A percentile compares a stretch with the other conserved stretches of the same genome.
Evolutionary conservation across 2,888 invertebrate genomes (phyloP).

Genomic region (Lepidocyrtoides sp.): DNA sequence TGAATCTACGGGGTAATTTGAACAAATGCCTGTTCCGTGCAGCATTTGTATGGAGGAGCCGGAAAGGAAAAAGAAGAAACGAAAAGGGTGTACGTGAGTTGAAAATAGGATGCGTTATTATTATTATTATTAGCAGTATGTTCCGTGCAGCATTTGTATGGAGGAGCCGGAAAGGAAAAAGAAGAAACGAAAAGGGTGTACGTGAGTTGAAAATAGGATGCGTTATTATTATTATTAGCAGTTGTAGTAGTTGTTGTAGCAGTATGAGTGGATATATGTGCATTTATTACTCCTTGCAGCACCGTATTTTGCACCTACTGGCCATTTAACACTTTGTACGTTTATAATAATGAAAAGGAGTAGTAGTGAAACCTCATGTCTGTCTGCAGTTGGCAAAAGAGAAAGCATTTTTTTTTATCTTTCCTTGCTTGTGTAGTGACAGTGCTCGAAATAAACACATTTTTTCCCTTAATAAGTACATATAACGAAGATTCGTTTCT

Average conservation of each 20-base stretch:
- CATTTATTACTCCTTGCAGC: too few species aligned
- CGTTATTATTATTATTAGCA: not conserved
- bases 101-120: slow-evolving; percentile 56
- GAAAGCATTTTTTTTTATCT: not conserved
- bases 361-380: not conserved
- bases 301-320: too few species aligned
- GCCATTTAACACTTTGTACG: slow-evolving; percentile 26
- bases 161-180: slow-evolving; percentile 30
- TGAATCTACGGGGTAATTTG: slow-evolving; percentile 62
- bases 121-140: too few species aligned
- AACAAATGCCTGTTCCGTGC: slow-evolving; percentile 56
- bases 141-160: slow-evolving; percentile 57
- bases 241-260: not conserved
- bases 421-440: too few species aligned
- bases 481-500: too few species aligned
- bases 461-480: too few species aligned
- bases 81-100: slow-evolving; percentile 46
- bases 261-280: too few species aligned
- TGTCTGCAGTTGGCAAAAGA: not conserved
- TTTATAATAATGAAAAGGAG: not conserved
- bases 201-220: slow-evolving; percentile 62
- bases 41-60: slow-evolving; percentile 51
- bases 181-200: slow-evolving; percentile 35
- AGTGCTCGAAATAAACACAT: too few species aligned
- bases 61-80: slow-evolving; percentile 34